A percentile compares a stretch with the other conserved stretches of the same genome.
These are phyloP conservation scores for Brachylomia viminalis DNA, from an alignment of 2,888 invertebrate species.

Conservation along the genomic window DNA sequence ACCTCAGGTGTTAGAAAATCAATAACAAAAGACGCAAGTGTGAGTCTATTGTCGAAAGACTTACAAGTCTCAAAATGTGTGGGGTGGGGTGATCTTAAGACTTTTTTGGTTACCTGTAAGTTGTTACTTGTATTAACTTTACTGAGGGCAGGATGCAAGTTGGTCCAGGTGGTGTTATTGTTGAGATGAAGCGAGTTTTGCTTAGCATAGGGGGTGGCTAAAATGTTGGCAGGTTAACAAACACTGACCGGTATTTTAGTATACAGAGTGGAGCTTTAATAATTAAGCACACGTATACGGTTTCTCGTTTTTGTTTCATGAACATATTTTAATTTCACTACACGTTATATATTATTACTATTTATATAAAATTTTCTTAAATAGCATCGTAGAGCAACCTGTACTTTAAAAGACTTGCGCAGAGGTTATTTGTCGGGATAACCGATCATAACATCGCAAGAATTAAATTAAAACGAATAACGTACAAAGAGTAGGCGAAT, in stretches of 20 bases:
- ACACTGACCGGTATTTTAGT: not conserved
- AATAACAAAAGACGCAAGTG: constrained; percentile 43
- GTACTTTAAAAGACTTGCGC: too few species aligned
- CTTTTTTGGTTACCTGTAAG: constrained; percentile 30
- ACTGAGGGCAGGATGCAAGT: constrained; percentile 9
- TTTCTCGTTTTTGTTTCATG: too few species aligned
- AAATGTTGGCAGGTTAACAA: constrained; percentile 19
- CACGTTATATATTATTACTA: too few species aligned
- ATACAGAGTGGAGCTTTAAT: too few species aligned
- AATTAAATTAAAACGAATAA: too few species aligned
- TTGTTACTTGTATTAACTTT: not conserved
- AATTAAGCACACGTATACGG: too few species aligned
- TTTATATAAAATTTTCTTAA: too few species aligned
- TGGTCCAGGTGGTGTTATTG: constrained; percentile 31
- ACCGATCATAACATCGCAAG: too few species aligned
- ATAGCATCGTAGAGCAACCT: too few species aligned
- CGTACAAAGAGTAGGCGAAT: too few species aligned
- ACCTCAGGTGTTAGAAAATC: constrained; percentile 46
- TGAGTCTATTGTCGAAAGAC: constrained; percentile 31
- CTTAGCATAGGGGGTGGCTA: not conserved
- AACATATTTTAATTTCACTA: too few species aligned
- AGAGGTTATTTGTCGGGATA: too few species aligned
- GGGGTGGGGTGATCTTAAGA: constrained; percentile 22
- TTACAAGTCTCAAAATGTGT: constrained; percentile 8
- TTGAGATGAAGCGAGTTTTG: constrained; percentile 15